phyloP scores from a whole-genome alignment of 2,113 vertebrate genomes.

The Xenopus borealis region DNA sequence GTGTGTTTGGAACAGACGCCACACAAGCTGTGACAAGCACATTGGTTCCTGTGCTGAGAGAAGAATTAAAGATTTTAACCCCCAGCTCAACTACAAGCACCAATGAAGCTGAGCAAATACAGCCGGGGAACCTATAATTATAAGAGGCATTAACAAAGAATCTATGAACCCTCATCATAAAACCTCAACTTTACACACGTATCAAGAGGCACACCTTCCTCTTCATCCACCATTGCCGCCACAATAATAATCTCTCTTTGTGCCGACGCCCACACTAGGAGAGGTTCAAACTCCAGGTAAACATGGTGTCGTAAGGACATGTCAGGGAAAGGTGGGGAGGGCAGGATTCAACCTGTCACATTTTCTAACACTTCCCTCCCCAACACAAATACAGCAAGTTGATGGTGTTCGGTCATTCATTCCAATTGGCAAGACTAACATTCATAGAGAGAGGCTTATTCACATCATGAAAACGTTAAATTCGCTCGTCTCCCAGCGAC shows the following conservation, averaged over 20 bases:
- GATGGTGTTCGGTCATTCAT: too few species aligned
- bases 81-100: neutral
- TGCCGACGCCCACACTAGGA: conserved; percentile 34
- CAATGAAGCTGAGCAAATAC: neutral
- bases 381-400: neutral
- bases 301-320: conserved; percentile 29
- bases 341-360: conserved; percentile 32
- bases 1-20: conserved; percentile 6
- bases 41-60: neutral
- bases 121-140: neutral
- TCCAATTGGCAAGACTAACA: too few species aligned
- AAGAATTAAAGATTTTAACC: conserved; percentile 7
- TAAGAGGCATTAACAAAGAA: conserved; percentile 11
- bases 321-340: conserved; percentile 1
- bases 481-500: too few species aligned
- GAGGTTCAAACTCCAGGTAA: conserved; percentile 46
- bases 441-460: too few species aligned
- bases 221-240: conserved; percentile 19
- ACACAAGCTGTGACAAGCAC: conserved; percentile 35
- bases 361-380: neutral
- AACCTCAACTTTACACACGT: conserved; percentile 2
- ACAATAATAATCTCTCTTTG: conserved; percentile 30
- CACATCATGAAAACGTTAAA: too few species aligned
- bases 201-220: conserved; percentile 3
- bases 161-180: conserved; percentile 2